phyloP scores from a whole-genome alignment of 2,888 invertebrate genomes.

The Rhyacophila evoluta region DNA sequence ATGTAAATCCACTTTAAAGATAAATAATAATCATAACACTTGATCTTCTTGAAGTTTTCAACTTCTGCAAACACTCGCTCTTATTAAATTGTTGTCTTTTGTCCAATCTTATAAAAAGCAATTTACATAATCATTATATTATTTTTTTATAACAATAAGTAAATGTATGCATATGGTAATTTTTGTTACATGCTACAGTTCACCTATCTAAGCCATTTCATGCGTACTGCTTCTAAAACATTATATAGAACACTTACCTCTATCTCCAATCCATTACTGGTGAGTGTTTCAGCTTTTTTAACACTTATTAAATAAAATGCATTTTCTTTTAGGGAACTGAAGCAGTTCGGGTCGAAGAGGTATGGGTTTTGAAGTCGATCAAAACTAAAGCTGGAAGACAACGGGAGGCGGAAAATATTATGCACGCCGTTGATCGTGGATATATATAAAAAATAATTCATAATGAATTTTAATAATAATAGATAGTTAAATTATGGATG shows the following conservation, averaged over 20 bases:
- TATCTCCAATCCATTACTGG: no score
- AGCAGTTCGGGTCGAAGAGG: constrained; percentile 71
- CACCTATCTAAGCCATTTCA: neutral
- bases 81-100: no score
- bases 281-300: neutral
- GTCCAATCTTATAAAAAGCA: no score
- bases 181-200: neutral
- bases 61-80: neutral
- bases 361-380: constrained; percentile 75
- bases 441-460: constrained; percentile 64
- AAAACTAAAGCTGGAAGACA: constrained; percentile 71
- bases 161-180: no score
- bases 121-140: no score
- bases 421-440: constrained; percentile 74
- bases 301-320: neutral
- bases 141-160: no score
- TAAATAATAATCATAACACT: neutral
- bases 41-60: neutral
- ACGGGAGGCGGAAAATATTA: constrained; percentile 74
- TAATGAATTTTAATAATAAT: neutral
- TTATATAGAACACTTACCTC: neutral
- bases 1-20: no score
- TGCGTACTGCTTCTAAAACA: neutral
- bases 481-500: neutral
- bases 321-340: constrained; percentile 65